Base-by-base conservation (phyloP, 2,797 vertebrate species). In the Rhincodon typus region DNA sequence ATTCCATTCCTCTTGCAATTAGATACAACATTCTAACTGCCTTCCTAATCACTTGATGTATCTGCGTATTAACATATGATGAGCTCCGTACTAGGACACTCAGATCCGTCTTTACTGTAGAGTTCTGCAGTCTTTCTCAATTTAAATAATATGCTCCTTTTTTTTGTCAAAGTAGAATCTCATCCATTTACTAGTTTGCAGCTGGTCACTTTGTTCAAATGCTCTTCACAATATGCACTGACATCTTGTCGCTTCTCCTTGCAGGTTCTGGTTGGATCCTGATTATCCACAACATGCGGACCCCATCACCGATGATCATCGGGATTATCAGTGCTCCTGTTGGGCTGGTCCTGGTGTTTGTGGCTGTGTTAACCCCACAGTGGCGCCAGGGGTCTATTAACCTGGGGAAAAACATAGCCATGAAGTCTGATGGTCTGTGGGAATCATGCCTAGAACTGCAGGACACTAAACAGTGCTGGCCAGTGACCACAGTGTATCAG, bases 391-490 rank as follows among this genome's bases (percentile, higher is more conserved):
- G 97, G 5, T 97, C 98, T 50, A 97, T 97, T 0, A 97, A 96
- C 42, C 96, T 98, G 96, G 96, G 97, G 38, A 96, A 96, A 13
- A 96, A 96, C 1, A 96, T 96, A 0, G 94, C 88, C 95, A 97
- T 8, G 95, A 97, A 98, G 69, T 97, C 98, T 0, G 98, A 98
- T 10, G 98, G 98, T 25, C 96, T 98, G 0, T 98, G 98, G 98
- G 98, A 98, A 96, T 98, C 97, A 96, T 98, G 98, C 96, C 96
- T 98, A 91, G 98, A 98, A 96, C 97, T 98, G 97, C 97, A 97
- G 88, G 98, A 98, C 96, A 96, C 98, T 95, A 98, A 97, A 96
- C 97, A 98, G 96, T 98, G 98, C 96, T 98, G 98, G 98, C 98
- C 98, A 0, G 97, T 98, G 27, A 96, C 97, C 0, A 98, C 98